A percentile compares a stretch with the other conserved stretches of the same genome.
Evolutionary conservation across 2,888 invertebrate genomes (phyloP).

Genomic region (Sabatieria punctata): DNA sequence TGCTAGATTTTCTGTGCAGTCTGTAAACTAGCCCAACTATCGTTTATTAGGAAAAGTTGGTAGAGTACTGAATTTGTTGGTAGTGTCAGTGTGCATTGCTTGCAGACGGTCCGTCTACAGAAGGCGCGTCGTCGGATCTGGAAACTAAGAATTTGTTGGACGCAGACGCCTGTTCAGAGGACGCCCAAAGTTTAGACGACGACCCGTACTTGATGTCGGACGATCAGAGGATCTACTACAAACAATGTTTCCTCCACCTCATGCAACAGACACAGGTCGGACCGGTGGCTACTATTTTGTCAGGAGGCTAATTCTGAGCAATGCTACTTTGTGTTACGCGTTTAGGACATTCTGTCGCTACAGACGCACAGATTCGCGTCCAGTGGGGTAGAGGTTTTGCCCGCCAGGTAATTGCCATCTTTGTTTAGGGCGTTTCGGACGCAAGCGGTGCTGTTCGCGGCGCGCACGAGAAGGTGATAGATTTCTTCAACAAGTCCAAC

Average conservation of each 20-base stretch:
- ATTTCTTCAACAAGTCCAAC: conserved; percentile 23
- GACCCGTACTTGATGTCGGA: conserved; percentile 20
- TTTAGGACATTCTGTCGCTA: no score
- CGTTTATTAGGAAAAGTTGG: no score
- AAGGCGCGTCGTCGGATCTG: not conserved
- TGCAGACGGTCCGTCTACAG: no score
- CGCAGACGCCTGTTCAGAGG: not conserved
- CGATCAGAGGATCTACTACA: conserved; percentile 26
- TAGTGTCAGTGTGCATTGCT: no score
- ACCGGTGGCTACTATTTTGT: not conserved
- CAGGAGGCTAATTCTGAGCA: not conserved
- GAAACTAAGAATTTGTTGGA: conserved; percentile 1
- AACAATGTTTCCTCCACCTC: conserved; percentile 22
- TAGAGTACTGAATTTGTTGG: no score
- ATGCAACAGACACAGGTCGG: conserved; percentile 16
- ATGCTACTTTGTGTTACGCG: no score
- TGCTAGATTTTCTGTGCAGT: no score
- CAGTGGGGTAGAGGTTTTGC: no score
- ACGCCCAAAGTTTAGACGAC: not conserved
- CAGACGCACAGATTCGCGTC: no score
- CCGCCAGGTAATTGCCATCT: no score
- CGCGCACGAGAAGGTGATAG: conserved; percentile 19
- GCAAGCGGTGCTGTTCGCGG: conserved; percentile 22
- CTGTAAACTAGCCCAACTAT: no score
- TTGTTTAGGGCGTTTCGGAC: no score